phyloP scores from a whole-genome alignment of 1,140 invertebrate genomes.

The Zophobas atratus region DNA sequence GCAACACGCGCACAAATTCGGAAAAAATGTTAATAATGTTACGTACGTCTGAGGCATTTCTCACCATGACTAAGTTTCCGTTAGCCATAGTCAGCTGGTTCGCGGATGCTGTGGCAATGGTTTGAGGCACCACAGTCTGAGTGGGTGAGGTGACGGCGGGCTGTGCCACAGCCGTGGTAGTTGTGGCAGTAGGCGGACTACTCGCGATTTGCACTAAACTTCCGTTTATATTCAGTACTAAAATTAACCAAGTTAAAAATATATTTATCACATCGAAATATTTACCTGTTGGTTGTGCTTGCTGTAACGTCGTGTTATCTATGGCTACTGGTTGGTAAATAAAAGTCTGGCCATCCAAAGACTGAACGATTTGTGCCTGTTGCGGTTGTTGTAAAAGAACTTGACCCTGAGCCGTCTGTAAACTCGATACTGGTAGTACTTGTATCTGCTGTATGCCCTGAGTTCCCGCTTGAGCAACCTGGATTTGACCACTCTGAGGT shows the following conservation, averaged over 20 bases:
- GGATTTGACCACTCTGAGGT: constrained; percentile 71
- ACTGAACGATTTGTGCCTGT: constrained; percentile 89
- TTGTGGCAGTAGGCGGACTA: constrained; percentile 60
- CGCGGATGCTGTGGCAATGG: constrained; percentile 58
- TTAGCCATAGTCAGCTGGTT: constrained; percentile 70
- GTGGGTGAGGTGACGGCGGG: constrained; percentile 65
- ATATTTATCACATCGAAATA: not conserved
- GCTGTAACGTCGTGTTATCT: constrained; percentile 72
- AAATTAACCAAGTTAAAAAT: constrained; percentile 59
- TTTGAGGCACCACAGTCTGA: constrained; percentile 63
- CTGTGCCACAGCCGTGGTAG: constrained; percentile 65
- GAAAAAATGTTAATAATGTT: constrained; percentile 52
- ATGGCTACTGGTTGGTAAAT: constrained; percentile 88
- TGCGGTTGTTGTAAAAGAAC: constrained; percentile 75
- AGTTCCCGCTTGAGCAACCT: constrained; percentile 73
- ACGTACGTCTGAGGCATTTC: constrained; percentile 68
- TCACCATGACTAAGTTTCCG: constrained; percentile 77
- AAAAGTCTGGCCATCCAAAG: constrained; percentile 93
- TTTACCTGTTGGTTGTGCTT: constrained; percentile 75
- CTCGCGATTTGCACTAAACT: constrained; percentile 79
- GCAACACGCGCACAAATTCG: too few species aligned
- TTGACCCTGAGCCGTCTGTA: constrained; percentile 67
- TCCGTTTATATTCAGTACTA: constrained; percentile 82
- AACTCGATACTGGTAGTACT: constrained; percentile 74
- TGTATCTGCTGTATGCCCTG: constrained; percentile 75